A percentile compares a stretch with the other conserved stretches of the same genome.
These are phyloP conservation scores for Pangasius djambal DNA, from an alignment of 2,797 vertebrate species.

Conservation along the genomic window DNA sequence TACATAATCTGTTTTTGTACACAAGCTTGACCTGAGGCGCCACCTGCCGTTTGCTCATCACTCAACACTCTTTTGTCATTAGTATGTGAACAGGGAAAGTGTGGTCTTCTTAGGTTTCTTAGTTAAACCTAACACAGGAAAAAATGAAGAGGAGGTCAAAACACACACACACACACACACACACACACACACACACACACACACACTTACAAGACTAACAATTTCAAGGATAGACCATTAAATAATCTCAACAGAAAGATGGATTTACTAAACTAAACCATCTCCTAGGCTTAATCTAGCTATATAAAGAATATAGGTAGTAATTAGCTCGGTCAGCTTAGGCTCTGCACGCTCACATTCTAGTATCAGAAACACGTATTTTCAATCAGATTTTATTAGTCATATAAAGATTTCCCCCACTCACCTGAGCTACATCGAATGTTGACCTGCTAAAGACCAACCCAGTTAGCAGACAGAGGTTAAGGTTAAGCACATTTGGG, in stretches of 20 bases:
- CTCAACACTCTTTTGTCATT: not conserved
- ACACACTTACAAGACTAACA: not conserved
- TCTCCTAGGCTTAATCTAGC: not conserved
- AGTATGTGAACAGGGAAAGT: not conserved
- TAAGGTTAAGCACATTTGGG: not conserved
- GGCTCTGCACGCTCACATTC: not conserved
- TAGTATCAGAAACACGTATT: not conserved
- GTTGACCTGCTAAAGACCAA: not conserved
- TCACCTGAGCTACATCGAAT: not conserved
- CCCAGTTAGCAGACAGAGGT: not conserved
- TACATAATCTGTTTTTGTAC: constrained; percentile 69
- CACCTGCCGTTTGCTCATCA: constrained; percentile 61
- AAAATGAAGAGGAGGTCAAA: not conserved
- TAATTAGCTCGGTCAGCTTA: not conserved
- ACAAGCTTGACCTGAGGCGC: constrained; percentile 51
- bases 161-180: not conserved
- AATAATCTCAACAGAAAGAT: not conserved
- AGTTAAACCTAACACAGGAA: not conserved
- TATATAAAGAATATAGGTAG: not conserved
- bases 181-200: not conserved
- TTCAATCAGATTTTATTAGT: not conserved
- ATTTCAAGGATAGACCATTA: not conserved
- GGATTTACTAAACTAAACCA: not conserved
- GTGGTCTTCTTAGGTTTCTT: not conserved
- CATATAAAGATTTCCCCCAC: not conserved